Evolutionary conservation across 2,888 invertebrate species (phyloP), one percentile per base, ranked within the genome.

Genomic region (Agriopis leucophaearia): DNA sequence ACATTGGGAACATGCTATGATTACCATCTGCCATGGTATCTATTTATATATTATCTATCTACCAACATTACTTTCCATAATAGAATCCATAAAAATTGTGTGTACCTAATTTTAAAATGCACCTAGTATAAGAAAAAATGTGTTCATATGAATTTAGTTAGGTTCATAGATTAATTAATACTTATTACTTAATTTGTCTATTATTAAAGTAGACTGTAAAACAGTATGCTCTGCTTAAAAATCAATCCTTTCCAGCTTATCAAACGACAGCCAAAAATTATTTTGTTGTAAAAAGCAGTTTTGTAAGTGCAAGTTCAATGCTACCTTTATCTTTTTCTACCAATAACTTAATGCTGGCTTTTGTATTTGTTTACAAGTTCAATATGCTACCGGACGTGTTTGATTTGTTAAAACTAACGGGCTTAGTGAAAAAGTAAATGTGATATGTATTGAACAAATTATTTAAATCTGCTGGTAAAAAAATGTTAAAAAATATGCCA

Each of bases 111-210:
- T 84, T 85, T 84, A 78, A 65, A 84, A 86, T 87, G 88, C 89
- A 90, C 86, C 83, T 92, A 91, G 90, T 69, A 78, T 92, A 92
- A 92, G 91, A 81, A 91, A 91, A 55, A 91, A 93, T 93, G 93
- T 93, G 93, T 93, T 93, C 93, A 93, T 93, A 92, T 91, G 87
- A 92, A 91, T 91, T 92, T 93, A 91, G 91, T 91, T 87, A 84
- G 81, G 81, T 78, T 88, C 82, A 87, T 92, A 92, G 88, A 85
- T 75, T 86, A 87, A 74, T 59, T 59, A 59, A 38, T 48, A 47
- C 55, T 54, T 73, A 70, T 58, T 65, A 69, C 64, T 75, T 88
- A 88, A 84, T 86, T 89, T 85, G 84, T 87, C 86, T 85, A 85
- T 84, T 90, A 90, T 87, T 84, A 80, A 84, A 80, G 82, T 91